These are phyloP conservation scores for Prochilodus magdalenae DNA, from an alignment of 2,113 vertebrate species.

Conservation along the genomic window DNA sequence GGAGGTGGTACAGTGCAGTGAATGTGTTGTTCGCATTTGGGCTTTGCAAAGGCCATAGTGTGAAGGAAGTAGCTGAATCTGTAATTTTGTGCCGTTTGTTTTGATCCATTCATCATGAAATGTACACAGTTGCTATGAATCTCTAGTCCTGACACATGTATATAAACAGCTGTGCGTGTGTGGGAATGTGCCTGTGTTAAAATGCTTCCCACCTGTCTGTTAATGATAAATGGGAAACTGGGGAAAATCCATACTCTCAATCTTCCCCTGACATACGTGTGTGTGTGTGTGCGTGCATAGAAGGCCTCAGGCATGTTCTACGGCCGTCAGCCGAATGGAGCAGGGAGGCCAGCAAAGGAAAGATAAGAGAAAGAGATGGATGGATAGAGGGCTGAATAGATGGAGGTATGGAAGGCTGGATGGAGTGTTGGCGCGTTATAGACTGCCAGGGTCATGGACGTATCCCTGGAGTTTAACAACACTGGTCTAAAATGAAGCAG, in stretches of 20 bases:
- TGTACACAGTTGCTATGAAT: too few species aligned
- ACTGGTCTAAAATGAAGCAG: not conserved
- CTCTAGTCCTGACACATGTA: too few species aligned
- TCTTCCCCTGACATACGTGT: not conserved
- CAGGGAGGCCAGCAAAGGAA: not conserved
- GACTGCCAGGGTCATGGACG: constrained; percentile 2
- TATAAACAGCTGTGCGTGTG: not conserved
- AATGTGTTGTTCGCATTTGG: too few species aligned
- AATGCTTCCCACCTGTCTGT: not conserved
- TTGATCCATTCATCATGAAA: too few species aligned
- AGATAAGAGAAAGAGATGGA: not conserved
- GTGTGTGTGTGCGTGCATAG: not conserved
- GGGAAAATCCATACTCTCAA: constrained; percentile 1
- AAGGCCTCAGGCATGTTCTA: not conserved
- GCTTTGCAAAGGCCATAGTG: too few species aligned
- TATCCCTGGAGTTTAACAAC: constrained; percentile 8
- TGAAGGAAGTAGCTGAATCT: too few species aligned
- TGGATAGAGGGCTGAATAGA: not conserved
- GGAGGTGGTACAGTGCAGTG: too few species aligned
- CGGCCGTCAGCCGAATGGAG: not conserved
- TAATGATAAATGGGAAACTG: constrained; percentile 28
- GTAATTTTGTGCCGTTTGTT: too few species aligned
- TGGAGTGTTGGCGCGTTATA: not conserved
- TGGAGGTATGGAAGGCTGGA: not conserved
- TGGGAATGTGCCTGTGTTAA: not conserved